A percentile compares a stretch with the other conserved stretches of the same genome.
Evolutionary conservation across 2,797 vertebrate species (phyloP).

Genomic region (Sparus aurata): DNA sequence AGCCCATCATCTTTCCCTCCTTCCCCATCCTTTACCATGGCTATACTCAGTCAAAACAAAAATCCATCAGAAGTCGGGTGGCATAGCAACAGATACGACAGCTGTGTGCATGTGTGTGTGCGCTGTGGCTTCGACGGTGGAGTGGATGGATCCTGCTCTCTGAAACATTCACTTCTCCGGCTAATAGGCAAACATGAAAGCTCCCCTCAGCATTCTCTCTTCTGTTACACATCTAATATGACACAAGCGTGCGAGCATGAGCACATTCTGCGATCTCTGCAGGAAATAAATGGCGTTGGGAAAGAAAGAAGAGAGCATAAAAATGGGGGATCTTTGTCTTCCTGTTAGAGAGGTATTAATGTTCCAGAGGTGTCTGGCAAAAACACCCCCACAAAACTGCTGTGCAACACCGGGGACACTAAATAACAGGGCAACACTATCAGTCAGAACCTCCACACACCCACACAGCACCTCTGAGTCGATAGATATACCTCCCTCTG

Average conservation of each 20-base stretch:
- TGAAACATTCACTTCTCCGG: constrained; percentile 43
- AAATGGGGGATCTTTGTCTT: constrained; percentile 44
- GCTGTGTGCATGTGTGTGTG: constrained; percentile 19
- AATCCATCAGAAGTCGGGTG: constrained; percentile 62
- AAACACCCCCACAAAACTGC: constrained; percentile 46
- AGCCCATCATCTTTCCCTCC: constrained; percentile 1
- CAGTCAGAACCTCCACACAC: constrained; percentile 65
- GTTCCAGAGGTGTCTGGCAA: constrained; percentile 59
- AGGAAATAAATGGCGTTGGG: constrained; percentile 36
- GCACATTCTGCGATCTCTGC: constrained; percentile 3
- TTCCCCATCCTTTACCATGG: constrained; percentile 3
- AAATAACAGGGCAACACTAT: constrained; percentile 70
- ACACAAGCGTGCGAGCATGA: background rate
- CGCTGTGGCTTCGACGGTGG: constrained; percentile 43
- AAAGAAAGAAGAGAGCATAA: background rate
- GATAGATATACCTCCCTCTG: constrained; percentile 42
- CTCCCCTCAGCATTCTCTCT: background rate
- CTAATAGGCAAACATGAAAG: constrained; percentile 49
- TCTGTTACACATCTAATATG: constrained; percentile 13
- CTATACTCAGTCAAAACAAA: constrained; percentile 57
- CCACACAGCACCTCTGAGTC: constrained; percentile 56
- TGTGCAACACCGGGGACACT: constrained; percentile 61
- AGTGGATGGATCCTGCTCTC: constrained; percentile 48
- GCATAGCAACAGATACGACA: constrained; percentile 73
- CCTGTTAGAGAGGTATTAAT: constrained; percentile 46